Conservation (phyloP, 2,113 vertebrate species). For the Megaleporinus macrocephalus region DNA sequence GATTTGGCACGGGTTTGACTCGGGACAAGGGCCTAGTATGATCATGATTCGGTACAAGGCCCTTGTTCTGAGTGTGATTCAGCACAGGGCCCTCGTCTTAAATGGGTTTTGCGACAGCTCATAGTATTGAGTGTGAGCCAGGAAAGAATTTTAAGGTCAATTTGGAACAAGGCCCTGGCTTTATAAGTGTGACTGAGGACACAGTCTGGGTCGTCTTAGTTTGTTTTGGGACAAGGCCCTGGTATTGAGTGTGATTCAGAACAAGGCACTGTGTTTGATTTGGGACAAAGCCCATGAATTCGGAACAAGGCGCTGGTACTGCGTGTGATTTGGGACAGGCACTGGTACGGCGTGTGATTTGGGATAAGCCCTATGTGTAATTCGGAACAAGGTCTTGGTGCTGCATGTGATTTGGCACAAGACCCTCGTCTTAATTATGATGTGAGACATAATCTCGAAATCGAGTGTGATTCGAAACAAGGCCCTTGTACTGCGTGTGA, state of each 20-base stretch:
- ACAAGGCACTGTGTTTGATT: not conserved
- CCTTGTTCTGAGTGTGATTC: not conserved
- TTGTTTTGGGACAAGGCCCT: constrained; percentile 6
- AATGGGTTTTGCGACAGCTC: not conserved
- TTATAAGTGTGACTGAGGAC: not conserved
- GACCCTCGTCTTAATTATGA: not conserved
- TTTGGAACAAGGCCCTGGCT: not conserved
- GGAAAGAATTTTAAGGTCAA: too few relatives aligned
- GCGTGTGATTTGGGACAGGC: not conserved
- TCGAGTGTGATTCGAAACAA: not conserved
- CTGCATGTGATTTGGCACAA: not conserved
- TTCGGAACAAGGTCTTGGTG: not conserved
- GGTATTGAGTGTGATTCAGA: not conserved
- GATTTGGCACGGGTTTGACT: not conserved
- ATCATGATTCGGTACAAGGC: not conserved
- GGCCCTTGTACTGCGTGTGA: too few relatives aligned
- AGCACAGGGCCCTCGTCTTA: not conserved
- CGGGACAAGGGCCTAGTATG: too few relatives aligned
- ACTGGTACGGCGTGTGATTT: not conserved
- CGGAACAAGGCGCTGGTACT: not conserved
- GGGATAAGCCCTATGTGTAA: not conserved
- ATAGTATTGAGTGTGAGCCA: not conserved
- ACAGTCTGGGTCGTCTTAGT: too few relatives aligned
- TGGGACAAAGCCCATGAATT: not conserved
- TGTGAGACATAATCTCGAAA: not conserved